Percentiles rank a stretch among this genome's conserved stretches.
phyloP scores from a whole-genome alignment of 2,113 vertebrate genomes.

The Callithrix jacchus region DNA sequence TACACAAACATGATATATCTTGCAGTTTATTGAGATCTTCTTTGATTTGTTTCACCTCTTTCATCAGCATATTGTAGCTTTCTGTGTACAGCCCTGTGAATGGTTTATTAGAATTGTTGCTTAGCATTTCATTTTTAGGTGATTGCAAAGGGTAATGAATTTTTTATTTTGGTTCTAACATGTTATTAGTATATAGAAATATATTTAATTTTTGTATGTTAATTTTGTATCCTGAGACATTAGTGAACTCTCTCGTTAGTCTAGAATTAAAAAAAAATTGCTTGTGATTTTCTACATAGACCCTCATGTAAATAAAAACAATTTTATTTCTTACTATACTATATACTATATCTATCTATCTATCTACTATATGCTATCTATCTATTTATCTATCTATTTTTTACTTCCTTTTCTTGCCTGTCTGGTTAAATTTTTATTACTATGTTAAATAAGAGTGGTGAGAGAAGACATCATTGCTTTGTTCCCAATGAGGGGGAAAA shows the following conservation, averaged over 20 bases:
- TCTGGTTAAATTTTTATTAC: not conserved
- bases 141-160: not conserved
- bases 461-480: not conserved
- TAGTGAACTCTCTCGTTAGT: not conserved
- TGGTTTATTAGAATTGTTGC: not conserved
- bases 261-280: not conserved
- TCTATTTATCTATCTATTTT: too few relatives aligned
- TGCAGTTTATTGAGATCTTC: not conserved
- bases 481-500: not conserved
- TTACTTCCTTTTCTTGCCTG: not conserved
- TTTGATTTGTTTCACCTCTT: not conserved
- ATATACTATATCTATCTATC: too few relatives aligned
- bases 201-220: not conserved
- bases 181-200: not conserved
- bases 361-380: too few relatives aligned
- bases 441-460: not conserved
- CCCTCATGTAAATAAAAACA: not conserved
- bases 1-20: not conserved
- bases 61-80: not conserved
- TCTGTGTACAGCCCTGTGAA: not conserved
- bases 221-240: not conserved
- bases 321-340: not conserved
- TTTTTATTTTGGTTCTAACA: not conserved
- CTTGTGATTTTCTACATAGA: not conserved
- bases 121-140: not conserved